Evolutionary conservation across 2,797 vertebrate genomes (phyloP).

Genomic region (Hippoglossus hippoglossus): DNA sequence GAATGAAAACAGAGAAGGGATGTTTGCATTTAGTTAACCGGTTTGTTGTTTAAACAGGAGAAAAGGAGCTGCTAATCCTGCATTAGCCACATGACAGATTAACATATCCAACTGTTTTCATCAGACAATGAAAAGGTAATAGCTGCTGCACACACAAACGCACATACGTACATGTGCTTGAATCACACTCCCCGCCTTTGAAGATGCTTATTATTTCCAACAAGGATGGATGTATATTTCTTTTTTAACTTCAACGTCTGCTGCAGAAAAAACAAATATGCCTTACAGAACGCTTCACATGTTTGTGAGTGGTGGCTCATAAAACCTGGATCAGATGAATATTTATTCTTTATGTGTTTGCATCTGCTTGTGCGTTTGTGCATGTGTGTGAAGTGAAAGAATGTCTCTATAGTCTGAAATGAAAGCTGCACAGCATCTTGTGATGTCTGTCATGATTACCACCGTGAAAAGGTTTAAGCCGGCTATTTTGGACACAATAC

Average conservation of each 20-base stretch:
- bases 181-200: conserved; percentile 20
- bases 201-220: conserved; percentile 38
- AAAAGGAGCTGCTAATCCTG: conserved; percentile 21
- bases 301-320: conserved; percentile 25
- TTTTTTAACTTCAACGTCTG: conserved; percentile 27
- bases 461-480: conserved; percentile 26
- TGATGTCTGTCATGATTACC: conserved; percentile 30
- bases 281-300: conserved; percentile 5
- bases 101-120: conserved; percentile 13
- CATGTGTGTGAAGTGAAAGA: conserved; percentile 12
- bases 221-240: conserved; percentile 28
- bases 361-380: conserved; percentile 13
- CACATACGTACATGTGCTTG: neutral
- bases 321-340: conserved; percentile 45
- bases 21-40: conserved; percentile 26
- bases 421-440: conserved; percentile 24
- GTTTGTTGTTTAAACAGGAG: conserved; percentile 9
- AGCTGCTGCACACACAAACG: conserved; percentile 9
- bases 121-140: conserved; percentile 24
- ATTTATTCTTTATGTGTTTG: conserved; percentile 30
- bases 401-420: conserved; percentile 1
- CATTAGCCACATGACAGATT: conserved; percentile 32
- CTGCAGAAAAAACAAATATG: conserved; percentile 12
- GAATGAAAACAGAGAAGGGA: conserved; percentile 9
- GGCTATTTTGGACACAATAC: conserved; percentile 30